phyloP scores from a whole-genome alignment of 2,888 invertebrate species.

The Palloptera scutellata region DNA sequence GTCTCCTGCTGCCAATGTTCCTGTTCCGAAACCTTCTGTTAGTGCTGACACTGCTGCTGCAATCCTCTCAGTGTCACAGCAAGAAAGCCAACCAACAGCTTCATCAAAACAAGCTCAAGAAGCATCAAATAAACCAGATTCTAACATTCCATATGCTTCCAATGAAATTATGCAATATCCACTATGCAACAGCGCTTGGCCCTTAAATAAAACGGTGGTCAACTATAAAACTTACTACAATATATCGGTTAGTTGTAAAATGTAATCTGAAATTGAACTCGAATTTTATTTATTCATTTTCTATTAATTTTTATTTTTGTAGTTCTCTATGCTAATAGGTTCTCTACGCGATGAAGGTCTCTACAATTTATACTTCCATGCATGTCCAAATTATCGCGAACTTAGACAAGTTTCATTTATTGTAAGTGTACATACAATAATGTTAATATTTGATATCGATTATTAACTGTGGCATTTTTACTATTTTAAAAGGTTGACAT shows the following conservation, averaged over 20 bases:
- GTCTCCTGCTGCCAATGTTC: constrained; percentile 21
- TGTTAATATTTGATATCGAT: no score
- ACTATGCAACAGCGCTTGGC: constrained; percentile 67
- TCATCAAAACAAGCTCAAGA: constrained; percentile 16
- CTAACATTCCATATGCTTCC: constrained; percentile 21
- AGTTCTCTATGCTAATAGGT: constrained; percentile 82
- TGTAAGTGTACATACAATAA: constrained; percentile 26
- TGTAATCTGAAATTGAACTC: neutral
- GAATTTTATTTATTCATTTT: neutral
- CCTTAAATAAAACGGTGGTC: constrained; percentile 67
- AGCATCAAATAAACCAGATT: constrained; percentile 18
- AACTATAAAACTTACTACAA: constrained; percentile 64
- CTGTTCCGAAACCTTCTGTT: constrained; percentile 11
- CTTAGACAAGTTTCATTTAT: constrained; percentile 68
- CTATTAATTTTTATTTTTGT: constrained; percentile 42
- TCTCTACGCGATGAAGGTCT: constrained; percentile 85
- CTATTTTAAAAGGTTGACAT: constrained; percentile 77
- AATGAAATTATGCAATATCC: constrained; percentile 43
- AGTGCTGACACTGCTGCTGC: constrained; percentile 15
- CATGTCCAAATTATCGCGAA: constrained; percentile 78
- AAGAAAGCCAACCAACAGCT: neutral
- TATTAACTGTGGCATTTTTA: neutral
- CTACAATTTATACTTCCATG: constrained; percentile 95
- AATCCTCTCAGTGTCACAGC: neutral
- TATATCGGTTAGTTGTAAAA: constrained; percentile 49